Percentiles rank a stretch among this genome's conserved stretches.
These are phyloP conservation scores for Podarcis lilfordi DNA, from an alignment of 2,797 vertebrate genomes.

Conservation along the genomic window DNA sequence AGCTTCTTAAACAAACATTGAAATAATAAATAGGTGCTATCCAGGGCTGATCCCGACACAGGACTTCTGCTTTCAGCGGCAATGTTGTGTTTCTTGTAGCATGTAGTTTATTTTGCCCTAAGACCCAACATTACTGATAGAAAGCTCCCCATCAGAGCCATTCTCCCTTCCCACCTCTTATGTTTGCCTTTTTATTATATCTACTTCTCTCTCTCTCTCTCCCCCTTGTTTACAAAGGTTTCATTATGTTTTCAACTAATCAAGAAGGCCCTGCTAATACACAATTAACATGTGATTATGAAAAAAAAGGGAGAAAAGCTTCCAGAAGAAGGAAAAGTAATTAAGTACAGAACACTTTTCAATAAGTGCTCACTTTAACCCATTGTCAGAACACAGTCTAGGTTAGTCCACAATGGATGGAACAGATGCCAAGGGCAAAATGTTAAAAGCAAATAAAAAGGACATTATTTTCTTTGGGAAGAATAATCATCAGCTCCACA, in stretches of 20 bases:
- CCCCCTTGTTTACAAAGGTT: slow-evolving; percentile 84
- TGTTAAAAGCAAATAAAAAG: slow-evolving; percentile 81
- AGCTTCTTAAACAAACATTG: background rate
- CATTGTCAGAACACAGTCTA: slow-evolving; percentile 79
- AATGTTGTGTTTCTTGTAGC: background rate
- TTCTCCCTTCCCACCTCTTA: slow-evolving; percentile 61
- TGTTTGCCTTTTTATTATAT: slow-evolving; percentile 61
- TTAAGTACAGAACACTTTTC: slow-evolving; percentile 85
- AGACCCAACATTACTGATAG: background rate
- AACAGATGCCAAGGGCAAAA: slow-evolving; percentile 84
- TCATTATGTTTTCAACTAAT: slow-evolving; percentile 88
- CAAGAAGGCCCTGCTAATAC: slow-evolving; percentile 83
- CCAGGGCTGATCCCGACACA: background rate
- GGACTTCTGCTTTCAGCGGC: background rate
- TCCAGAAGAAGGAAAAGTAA: slow-evolving; percentile 86
- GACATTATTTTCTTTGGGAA: slow-evolving; percentile 78
- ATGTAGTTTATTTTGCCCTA: background rate
- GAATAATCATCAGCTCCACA: slow-evolving; percentile 74
- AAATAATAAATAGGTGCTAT: background rate
- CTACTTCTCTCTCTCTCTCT: slow-evolving; percentile 72
- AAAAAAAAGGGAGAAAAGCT: slow-evolving; percentile 84
- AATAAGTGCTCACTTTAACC: slow-evolving; percentile 82
- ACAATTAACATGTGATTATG: slow-evolving; percentile 86
- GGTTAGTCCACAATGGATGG: slow-evolving; percentile 78
- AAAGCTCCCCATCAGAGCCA: background rate